phyloP scores from a whole-genome alignment of 1,140 invertebrate species.

The Penaeus japonicus region DNA sequence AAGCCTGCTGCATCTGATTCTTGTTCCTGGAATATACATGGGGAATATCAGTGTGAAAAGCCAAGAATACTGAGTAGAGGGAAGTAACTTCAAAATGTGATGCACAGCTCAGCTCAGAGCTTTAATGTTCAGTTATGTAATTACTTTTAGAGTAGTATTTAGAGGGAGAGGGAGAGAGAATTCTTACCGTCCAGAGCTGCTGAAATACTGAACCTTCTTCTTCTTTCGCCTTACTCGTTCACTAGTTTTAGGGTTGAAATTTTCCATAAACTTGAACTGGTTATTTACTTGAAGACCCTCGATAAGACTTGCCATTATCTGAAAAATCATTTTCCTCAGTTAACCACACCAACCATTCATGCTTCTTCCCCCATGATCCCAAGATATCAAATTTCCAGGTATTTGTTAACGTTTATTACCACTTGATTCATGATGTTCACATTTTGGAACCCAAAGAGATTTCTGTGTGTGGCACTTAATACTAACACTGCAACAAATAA shows the following conservation, averaged over 20 bases:
- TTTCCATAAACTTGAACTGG: conserved; percentile 46
- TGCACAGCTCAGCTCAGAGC: no score
- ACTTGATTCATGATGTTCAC: no score
- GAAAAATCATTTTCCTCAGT: not conserved
- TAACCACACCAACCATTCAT: not conserved
- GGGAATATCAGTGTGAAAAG: not conserved
- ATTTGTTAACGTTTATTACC: no score
- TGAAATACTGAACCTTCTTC: conserved; percentile 49
- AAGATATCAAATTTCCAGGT: not conserved
- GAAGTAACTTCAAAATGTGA: not conserved
- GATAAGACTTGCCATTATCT: conserved; percentile 23
- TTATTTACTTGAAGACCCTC: conserved; percentile 29
- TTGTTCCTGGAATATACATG: not conserved
- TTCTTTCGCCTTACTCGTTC: conserved; percentile 43
- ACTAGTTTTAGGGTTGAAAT: conserved; percentile 47
- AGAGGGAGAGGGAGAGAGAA: no score
- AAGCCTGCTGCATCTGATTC: not conserved
- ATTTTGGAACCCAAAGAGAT: no score
- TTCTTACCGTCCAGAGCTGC: conserved; percentile 23
- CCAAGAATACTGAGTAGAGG: not conserved
- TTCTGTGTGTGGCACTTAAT: no score
- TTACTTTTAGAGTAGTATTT: no score
- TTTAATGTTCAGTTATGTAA: no score
- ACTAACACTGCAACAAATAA: no score
- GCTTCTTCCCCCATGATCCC: not conserved